phyloP scores from a whole-genome alignment of 2,888 invertebrate species.

The Crepidodera aurea region DNA sequence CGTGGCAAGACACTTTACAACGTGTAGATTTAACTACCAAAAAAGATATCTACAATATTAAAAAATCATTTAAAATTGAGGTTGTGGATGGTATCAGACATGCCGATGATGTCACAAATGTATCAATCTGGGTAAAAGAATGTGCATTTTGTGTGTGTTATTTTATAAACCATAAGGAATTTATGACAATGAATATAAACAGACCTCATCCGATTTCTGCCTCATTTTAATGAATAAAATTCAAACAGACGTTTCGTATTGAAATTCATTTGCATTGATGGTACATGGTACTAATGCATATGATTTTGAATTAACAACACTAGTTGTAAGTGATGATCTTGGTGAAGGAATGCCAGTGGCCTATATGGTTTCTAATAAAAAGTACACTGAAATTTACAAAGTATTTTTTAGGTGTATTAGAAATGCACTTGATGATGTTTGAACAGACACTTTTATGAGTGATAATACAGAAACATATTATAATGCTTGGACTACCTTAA shows the following conservation, averaged over 20 bases:
- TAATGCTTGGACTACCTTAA: slow-evolving; percentile 14
- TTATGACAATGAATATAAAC: not conserved
- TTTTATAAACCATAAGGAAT: not conserved
- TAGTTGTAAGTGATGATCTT: slow-evolving; percentile 9
- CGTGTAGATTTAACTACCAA: too few relatives aligned
- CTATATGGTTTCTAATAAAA: slow-evolving; percentile 6
- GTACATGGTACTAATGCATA: slow-evolving; percentile 14
- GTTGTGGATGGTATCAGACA: not conserved
- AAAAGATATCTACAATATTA: too few relatives aligned
- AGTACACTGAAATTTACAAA: not conserved
- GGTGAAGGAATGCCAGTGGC: slow-evolving; percentile 9
- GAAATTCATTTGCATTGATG: slow-evolving; percentile 9
- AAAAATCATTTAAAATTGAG: not conserved
- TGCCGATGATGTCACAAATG: not conserved
- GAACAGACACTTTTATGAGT: slow-evolving; percentile 17
- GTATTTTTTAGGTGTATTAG: slow-evolving; percentile 6
- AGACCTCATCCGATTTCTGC: slow-evolving; percentile 1
- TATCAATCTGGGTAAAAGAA: not conserved
- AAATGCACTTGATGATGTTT: not conserved
- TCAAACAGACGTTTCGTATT: not conserved
- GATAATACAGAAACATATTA: slow-evolving; percentile 24
- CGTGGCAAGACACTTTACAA: too few relatives aligned
- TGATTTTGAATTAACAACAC: slow-evolving; percentile 9
- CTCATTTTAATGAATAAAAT: slow-evolving; percentile 9
- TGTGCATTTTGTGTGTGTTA: not conserved